Evolutionary conservation across 2,888 invertebrate species (phyloP), one percentile per base, ranked within the genome.

Genomic region (Lampropteryx suffumata): DNA sequence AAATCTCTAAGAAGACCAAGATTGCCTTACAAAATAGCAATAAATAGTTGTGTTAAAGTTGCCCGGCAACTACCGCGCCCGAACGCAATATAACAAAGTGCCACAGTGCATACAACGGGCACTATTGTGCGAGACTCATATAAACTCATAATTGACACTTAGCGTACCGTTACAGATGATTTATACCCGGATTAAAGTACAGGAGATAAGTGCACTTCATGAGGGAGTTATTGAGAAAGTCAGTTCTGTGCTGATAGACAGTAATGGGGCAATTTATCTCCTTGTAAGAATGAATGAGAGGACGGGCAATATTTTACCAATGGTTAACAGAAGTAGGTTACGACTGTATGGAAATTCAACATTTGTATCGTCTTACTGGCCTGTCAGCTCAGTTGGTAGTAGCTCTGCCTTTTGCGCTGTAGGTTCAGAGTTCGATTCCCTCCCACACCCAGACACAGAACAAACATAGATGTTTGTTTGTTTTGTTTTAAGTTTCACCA

Each of bases 131-230:
- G 39, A 21, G 34, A 39, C 36, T 44, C 48, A 48, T 53, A 52
- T 43, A 47, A 47, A 39, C 50, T 46, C 50, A 50, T 55, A 55
- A 55, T 55, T 55, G 55, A 50, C 55, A 55, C 50, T 55, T 45
- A 55, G 36, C 47, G 40, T 41, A 47, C 48, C 55, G 51, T 49
- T 55, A 51, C 48, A 42, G 35, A 51, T 55, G 55, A 55, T 55
- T 51, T 55, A 55, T 26, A 45, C 51, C 36, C 40, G 41, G 51
- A 55, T 55, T 55, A 51, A 41, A 48, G 47, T 24, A 44, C 46
- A 33, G 39, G 21, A 55, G 35, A 48, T 47, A 53, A 39, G 41
- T 39, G 29, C 37, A 28, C 34, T 26, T 26, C 43, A 39, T 27
- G 26, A 29, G 33, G 9, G 28, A 28, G 34, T 34, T 34, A 30